These are phyloP conservation scores for Gnathonemus echidnorhynchus DNA, from an alignment of 2,113 vertebrate genomes.

Conservation along the genomic window DNA sequence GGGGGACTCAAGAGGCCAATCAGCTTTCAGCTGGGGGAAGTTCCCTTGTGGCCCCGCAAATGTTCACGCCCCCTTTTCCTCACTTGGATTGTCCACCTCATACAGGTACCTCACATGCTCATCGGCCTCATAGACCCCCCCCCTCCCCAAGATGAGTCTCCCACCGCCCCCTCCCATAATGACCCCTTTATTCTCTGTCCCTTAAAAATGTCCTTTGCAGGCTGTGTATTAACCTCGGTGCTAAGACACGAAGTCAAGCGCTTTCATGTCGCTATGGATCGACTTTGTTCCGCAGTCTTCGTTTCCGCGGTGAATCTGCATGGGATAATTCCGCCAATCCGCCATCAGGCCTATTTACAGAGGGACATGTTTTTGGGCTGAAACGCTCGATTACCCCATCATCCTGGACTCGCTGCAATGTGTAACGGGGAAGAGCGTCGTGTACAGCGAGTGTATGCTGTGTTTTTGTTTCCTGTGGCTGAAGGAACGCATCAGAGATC, in stretches of 20 bases:
- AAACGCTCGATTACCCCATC: not conserved
- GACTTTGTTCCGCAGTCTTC: not conserved
- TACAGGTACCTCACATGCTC: not conserved
- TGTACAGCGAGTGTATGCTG: not conserved
- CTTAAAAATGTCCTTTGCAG: not conserved
- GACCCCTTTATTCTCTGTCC: not conserved
- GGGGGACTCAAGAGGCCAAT: not conserved
- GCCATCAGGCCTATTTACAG: not conserved
- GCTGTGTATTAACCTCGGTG: not conserved
- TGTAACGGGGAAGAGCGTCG: not conserved
- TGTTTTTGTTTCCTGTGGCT: not conserved
- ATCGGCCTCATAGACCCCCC: not conserved
- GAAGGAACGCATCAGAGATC: not conserved
- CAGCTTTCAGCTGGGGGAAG: not conserved
- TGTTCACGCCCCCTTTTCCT: not conserved
- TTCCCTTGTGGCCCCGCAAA: not conserved
- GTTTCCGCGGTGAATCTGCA: not conserved
- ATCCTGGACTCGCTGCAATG: not conserved
- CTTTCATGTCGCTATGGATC: not conserved
- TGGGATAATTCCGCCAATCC: not conserved
- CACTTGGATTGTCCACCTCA: not conserved
- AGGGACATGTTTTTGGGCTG: not conserved
- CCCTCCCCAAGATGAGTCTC: not conserved
- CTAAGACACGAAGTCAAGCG: not conserved
- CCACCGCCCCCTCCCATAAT: not conserved